These are phyloP conservation scores for Callipepla squamata DNA, from an alignment of 2,113 vertebrate species.

Conservation along the genomic window DNA sequence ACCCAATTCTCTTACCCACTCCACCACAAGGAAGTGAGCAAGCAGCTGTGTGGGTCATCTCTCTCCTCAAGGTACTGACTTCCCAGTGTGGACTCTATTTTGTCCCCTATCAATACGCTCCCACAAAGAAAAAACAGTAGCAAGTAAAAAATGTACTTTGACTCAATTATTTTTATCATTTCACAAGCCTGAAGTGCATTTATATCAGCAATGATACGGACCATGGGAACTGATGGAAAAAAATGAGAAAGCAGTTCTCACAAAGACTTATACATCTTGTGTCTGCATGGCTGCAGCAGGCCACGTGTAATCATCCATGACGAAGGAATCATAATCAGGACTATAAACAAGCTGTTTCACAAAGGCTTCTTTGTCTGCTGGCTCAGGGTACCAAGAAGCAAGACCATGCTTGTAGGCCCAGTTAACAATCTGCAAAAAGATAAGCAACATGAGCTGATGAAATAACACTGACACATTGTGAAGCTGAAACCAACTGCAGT, in stretches of 20 bases:
- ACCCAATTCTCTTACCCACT: no score
- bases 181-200: not conserved
- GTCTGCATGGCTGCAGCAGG: constrained; percentile 87
- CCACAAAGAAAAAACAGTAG: constrained; percentile 21
- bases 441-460: constrained; percentile 2
- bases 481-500: not conserved
- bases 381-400: constrained; percentile 92
- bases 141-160: not conserved
- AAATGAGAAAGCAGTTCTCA: not conserved
- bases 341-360: constrained; percentile 89
- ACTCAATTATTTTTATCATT: constrained; percentile 28
- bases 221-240: not conserved
- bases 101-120: not conserved
- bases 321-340: constrained; percentile 92
- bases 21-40: not conserved
- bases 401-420: constrained; percentile 90
- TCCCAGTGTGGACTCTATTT: not conserved
- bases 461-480: rapidly evolving
- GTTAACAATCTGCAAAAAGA: constrained; percentile 84
- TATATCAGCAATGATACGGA: not conserved
- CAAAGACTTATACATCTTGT: constrained; percentile 83
- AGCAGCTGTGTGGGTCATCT: not conserved
- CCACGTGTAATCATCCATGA: constrained; percentile 89
- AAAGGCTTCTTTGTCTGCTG: constrained; percentile 94
- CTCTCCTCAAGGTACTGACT: not conserved